Conservation (phyloP, 2,888 invertebrate genomes). For the Cantharis flavilabris region DNA sequence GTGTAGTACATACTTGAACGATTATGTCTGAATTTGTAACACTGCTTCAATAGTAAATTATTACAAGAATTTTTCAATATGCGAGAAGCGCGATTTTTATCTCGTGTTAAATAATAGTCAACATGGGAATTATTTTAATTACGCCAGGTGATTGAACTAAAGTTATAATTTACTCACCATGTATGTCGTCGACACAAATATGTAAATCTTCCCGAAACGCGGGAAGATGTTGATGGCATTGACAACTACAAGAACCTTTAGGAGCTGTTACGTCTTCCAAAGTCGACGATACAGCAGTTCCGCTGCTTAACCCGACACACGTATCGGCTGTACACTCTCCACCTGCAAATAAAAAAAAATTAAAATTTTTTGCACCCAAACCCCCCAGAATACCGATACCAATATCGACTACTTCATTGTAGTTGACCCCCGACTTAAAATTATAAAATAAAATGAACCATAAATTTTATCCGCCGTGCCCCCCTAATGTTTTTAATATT, state of each 20-base stretch:
- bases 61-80: neutral
- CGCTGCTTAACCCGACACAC: slow-evolving; percentile 70
- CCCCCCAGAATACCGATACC: too few relatives aligned
- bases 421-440: too few relatives aligned
- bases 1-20: neutral
- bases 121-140: neutral
- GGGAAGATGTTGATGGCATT: slow-evolving; percentile 75
- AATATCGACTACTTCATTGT: too few relatives aligned
- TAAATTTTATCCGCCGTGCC: too few relatives aligned
- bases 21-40: neutral
- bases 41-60: neutral
- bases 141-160: slow-evolving; percentile 4
- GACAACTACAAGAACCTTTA: slow-evolving; percentile 71
- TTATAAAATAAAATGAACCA: too few relatives aligned
- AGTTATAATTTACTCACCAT: slow-evolving; percentile 64
- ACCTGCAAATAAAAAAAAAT: slow-evolving; percentile 48
- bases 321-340: slow-evolving; percentile 64
- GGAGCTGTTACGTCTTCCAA: slow-evolving; percentile 43
- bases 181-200: slow-evolving; percentile 84
- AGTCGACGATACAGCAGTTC: slow-evolving; percentile 60
- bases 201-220: slow-evolving; percentile 84
- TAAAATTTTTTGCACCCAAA: too few relatives aligned
- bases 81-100: neutral
- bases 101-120: neutral
- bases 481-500: too few relatives aligned